These are phyloP conservation scores for Paracyclopina nana DNA, from an alignment of 1,140 invertebrate species.

Conservation along the genomic window DNA sequence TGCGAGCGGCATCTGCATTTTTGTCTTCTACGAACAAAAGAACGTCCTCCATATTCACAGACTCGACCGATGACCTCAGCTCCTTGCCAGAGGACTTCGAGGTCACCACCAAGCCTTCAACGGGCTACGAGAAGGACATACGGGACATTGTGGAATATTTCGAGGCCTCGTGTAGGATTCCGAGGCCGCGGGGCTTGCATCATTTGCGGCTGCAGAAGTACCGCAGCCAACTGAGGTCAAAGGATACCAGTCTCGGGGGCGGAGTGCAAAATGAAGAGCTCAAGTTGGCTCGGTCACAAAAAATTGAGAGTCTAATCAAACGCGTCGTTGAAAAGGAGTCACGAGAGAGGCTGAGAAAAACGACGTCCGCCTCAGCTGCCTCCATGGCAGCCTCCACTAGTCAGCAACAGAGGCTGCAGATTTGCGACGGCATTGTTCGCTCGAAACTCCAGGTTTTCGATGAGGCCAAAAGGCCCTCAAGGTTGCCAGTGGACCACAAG, in stretches of 20 bases:
- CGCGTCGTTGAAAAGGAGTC: constrained; percentile 13
- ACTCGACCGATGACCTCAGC: constrained; percentile 62
- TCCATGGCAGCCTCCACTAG: no score
- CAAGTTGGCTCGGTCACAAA: not conserved
- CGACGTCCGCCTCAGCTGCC: not conserved
- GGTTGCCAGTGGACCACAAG: constrained; percentile 1
- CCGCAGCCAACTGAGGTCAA: not conserved
- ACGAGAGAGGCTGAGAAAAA: not conserved
- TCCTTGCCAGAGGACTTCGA: not conserved
- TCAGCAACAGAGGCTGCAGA: not conserved
- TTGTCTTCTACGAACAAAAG: constrained; percentile 36
- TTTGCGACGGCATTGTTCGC: constrained; percentile 9
- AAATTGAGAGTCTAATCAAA: constrained; percentile 14
- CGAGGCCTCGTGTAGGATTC: constrained; percentile 34
- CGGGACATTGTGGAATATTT: constrained; percentile 71
- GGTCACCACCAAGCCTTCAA: not conserved
- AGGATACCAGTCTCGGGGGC: not conserved
- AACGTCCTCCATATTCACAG: constrained; percentile 60
- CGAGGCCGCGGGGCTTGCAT: not conserved
- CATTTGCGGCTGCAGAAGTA: not conserved
- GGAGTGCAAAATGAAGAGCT: no score
- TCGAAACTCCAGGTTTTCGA: constrained; percentile 8
- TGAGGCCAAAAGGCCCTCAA: not conserved
- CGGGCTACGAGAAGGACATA: constrained; percentile 32
- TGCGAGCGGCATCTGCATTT: constrained; percentile 16